Base-by-base conservation (phyloP, 2,888 invertebrate species). In the Oscheius sp. region DNA sequence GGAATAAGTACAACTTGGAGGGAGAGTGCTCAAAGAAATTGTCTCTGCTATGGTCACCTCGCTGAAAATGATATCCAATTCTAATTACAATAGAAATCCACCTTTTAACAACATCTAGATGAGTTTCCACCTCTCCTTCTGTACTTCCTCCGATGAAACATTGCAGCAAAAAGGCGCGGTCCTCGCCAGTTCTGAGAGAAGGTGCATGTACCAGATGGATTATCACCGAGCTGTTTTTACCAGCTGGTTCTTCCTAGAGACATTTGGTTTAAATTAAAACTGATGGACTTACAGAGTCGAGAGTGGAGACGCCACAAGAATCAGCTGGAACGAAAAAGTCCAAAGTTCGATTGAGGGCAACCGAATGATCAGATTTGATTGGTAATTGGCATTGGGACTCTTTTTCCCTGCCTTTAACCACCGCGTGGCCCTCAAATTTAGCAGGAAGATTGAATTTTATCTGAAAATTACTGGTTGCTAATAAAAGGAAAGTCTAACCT, bases 1-100 rank as follows among this genome's bases (percentile, higher is more conserved):
- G 0, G 84, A 77, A 69, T 85, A 85, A 8, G 75, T 71, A 64
- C 85, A 85, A 6, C 72, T 78, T n/a, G 85, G 85, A 1, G 85
- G 84, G 1, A 81, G 63, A 6, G 79, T 73, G 5, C 74, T 71
- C n/a, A 84, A 68, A 0, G 80, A 80, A 17, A 84, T 82, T 0
- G 84, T 82, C 67, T 81, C 81, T 2, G 78, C 80, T 10, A 80
- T 78, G 4, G 71, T 76, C 42, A 78, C 53, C 45, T 76, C 77
- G 17, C 72, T 73, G 70, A 58, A 72, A 57, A 31, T 33, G 37
- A 37, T 20, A 17, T n/a, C n/a, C n/a, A n/a, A n/a, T n/a, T n/a
- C n/a, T n/a, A n/a, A n/a, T n/a, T n/a, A n/a, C n/a, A n/a, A 29
- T 20, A 34, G 52, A 27, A 8, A 2, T 15, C 55, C 27, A 72